Evolutionary conservation across 2,113 vertebrate species (phyloP).

Genomic region (Festucalex cinctus): DNA sequence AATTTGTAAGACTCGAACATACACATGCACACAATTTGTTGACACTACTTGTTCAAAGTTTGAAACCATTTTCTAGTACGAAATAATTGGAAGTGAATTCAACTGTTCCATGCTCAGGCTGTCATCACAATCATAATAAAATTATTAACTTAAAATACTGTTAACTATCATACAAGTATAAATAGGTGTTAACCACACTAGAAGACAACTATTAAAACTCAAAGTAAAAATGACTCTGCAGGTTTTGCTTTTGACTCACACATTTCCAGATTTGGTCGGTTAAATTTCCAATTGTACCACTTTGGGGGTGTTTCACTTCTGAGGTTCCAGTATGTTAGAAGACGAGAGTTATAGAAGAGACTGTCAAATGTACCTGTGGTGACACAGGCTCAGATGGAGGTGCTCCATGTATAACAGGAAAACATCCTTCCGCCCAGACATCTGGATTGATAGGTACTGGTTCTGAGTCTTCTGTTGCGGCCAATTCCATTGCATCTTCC

Average conservation of each 20-base stretch:
- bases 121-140: background rate
- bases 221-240: too few species aligned
- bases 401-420: conserved; percentile 20
- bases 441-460: conserved; percentile 58
- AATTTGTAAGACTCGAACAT: background rate
- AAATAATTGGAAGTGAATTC: background rate
- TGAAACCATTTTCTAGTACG: too few species aligned
- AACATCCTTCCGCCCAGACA: conserved; percentile 73
- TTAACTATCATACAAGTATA: too few species aligned
- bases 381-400: background rate
- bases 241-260: too few species aligned
- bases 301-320: too few species aligned
- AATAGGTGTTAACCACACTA: too few species aligned
- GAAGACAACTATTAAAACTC: too few species aligned
- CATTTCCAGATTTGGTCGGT: too few species aligned
- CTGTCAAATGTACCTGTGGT: conserved; percentile 29
- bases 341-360: conserved; percentile 1
- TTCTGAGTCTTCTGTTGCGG: conserved; percentile 72
- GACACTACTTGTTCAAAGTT: too few species aligned
- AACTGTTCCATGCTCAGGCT: background rate
- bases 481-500: conserved; percentile 41
- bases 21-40: background rate
- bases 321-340: background rate
- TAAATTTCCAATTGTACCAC: too few species aligned
- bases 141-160: too few species aligned